Evolutionary conservation across 2,113 vertebrate genomes (phyloP), one percentile per base, ranked within the genome.

Genomic region (Aspidoscelis tigris): DNA sequence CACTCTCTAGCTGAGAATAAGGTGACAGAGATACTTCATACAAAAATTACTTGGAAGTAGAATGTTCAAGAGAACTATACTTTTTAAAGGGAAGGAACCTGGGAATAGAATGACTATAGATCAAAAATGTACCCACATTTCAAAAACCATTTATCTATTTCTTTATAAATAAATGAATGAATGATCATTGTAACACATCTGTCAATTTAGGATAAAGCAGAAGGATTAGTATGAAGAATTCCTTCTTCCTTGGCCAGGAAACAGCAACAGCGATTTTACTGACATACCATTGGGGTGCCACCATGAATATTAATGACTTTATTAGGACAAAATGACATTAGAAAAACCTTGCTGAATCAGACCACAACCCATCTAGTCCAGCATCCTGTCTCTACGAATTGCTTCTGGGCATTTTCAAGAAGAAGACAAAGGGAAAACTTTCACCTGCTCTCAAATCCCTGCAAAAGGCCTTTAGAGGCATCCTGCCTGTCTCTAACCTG

Each of bases 51-150:
- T 77, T 68, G 68, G 22, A 1, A 24, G n/a, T 10, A 85, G 66
- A 84, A 83, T 81, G 4, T 47, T 73, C 41, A 79, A 88, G 26
- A 88, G 44, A 86, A 24, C 3, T 65, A 33, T n/a, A 71, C 44
- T 43, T 0, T 33, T 70, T 75, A 26, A 66, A 71, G 55, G 55
- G 55, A 55, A 55, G 9, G 55, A 58, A 33, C 11, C 11, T 75
- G 22, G 8, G 24, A 83, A 83, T 70, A 6, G n/a, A 83, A 74
- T 66, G 22, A 12, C 55, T 21, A 18, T 43, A 84, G 87, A 87
- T 79, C 55, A 0, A 26, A 8, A 22, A 66, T 33, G 24, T 24
- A 0, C 9, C 0, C 41, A 33, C 79, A 16, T 26, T 12, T 58
- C 0, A 74, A 81, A 26, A 64, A 33, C 33, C 33, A 33, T 33